These are phyloP conservation scores for Volucella zonaria DNA, from an alignment of 2,888 invertebrate genomes.

Conservation along the genomic window DNA sequence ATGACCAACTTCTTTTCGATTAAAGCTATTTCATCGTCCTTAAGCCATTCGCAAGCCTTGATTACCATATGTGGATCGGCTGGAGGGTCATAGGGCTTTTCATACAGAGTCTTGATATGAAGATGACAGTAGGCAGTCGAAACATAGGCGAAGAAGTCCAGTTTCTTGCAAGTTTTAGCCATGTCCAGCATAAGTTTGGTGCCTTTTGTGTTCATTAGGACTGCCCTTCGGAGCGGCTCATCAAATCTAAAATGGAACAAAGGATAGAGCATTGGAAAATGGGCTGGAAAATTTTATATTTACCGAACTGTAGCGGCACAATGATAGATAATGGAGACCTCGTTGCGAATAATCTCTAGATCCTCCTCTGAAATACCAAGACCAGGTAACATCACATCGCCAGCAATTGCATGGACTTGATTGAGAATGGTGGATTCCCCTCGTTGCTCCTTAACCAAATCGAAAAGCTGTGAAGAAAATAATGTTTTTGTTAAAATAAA, in stretches of 20 bases:
- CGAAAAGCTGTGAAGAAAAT: slow-evolving; percentile 87
- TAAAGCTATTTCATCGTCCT: slow-evolving; percentile 86
- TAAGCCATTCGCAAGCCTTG: slow-evolving; percentile 90
- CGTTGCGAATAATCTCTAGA: slow-evolving; percentile 85
- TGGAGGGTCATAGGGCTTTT: slow-evolving; percentile 93
- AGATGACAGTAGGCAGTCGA: slow-evolving; percentile 97
- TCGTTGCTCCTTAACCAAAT: slow-evolving; percentile 86
- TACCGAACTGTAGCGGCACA: slow-evolving; percentile 87
- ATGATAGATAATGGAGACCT: slow-evolving; percentile 94
- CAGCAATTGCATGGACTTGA: slow-evolving; percentile 88
- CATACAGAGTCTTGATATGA: slow-evolving; percentile 90
- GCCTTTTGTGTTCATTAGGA: slow-evolving; percentile 95
- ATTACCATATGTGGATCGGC: slow-evolving; percentile 90
- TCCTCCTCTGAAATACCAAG: slow-evolving; percentile 88
- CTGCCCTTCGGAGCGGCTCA: slow-evolving; percentile 93
- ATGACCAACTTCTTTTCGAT: slow-evolving; percentile 85
- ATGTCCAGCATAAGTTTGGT: slow-evolving; percentile 93
- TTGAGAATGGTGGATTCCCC: slow-evolving; percentile 86
- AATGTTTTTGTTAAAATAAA: no score
- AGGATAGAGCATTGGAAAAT: no score
- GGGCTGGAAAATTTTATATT: slow-evolving; percentile 27
- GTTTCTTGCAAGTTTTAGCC: slow-evolving; percentile 89
- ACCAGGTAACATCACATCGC: slow-evolving; percentile 88
- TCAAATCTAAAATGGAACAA: slow-evolving; percentile 86
- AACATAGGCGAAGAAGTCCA: slow-evolving; percentile 88